These are phyloP conservation scores for Eilema caniola DNA, from an alignment of 2,888 invertebrate species.

Conservation along the genomic window DNA sequence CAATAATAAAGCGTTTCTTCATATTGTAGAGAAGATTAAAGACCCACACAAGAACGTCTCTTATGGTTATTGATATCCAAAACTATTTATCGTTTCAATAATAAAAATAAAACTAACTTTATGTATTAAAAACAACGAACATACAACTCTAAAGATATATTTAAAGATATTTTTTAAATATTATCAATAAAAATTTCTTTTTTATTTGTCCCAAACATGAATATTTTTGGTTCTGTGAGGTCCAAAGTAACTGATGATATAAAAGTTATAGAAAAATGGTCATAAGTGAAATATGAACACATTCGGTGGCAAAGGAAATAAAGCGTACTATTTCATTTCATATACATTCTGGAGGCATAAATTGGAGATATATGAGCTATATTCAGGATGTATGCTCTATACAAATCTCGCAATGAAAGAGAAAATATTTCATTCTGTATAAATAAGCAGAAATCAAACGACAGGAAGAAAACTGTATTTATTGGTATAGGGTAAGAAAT, in stretches of 20 bases:
- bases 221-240: slow-evolving; percentile 1
- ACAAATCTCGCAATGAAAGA: slow-evolving; percentile 19
- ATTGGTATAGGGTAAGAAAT: neutral
- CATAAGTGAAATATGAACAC: slow-evolving; percentile 23
- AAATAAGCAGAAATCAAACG: slow-evolving; percentile 13
- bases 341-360: slow-evolving; percentile 21
- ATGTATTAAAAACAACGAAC: neutral
- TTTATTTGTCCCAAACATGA: neutral
- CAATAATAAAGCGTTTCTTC: too few relatives aligned
- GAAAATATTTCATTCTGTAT: slow-evolving; percentile 12
- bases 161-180: too few relatives aligned
- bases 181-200: neutral
- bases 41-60: too few relatives aligned
- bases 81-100: too few relatives aligned
- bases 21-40: too few relatives aligned
- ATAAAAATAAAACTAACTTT: neutral
- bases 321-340: slow-evolving; percentile 23
- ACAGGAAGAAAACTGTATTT: slow-evolving; percentile 14
- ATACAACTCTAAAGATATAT: neutral
- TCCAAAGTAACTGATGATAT: slow-evolving; percentile 12
- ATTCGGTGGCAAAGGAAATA: slow-evolving; percentile 22
- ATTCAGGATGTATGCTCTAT: slow-evolving; percentile 9
- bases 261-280: slow-evolving; percentile 17
- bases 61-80: too few relatives aligned
- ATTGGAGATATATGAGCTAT: slow-evolving; percentile 18